These are phyloP conservation scores for Paelopatides confundens DNA, from an alignment of 53 echinoderm and acorn worm species.

Conservation along the genomic window DNA sequence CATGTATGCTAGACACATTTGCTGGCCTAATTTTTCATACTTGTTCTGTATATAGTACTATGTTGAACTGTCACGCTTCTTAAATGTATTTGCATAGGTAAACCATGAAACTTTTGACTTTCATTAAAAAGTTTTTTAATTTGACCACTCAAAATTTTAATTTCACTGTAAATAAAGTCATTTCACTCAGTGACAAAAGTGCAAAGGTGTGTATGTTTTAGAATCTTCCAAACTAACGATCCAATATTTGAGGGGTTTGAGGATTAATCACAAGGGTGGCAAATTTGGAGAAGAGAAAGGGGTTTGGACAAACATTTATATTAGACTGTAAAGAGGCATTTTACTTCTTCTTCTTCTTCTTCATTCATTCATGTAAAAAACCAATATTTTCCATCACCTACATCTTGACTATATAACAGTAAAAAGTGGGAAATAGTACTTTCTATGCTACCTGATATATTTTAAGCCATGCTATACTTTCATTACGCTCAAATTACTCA, in stretches of 20 bases:
- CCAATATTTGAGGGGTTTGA: background rate
- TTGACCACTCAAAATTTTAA: background rate
- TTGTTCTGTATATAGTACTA: background rate
- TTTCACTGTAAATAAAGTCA: background rate
- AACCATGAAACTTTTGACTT: background rate
- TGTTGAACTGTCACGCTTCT: background rate
- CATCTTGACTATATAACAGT: too few species aligned
- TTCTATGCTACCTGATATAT: too few species aligned
- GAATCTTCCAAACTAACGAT: background rate
- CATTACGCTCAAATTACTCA: too few species aligned
- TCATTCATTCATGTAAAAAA: background rate
- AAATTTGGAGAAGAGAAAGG: background rate
- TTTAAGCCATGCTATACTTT: too few species aligned
- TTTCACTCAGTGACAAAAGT: background rate
- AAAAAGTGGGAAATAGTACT: background rate
- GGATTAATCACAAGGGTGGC: background rate
- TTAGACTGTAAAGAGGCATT: too few species aligned
- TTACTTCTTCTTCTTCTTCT: too few species aligned
- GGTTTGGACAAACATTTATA: background rate
- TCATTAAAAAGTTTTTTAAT: background rate
- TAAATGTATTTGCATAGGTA: background rate
- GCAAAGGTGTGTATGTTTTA: background rate
- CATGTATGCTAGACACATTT: background rate
- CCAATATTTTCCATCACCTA: too few species aligned
- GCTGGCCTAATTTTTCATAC: background rate